phyloP scores from a whole-genome alignment of 2,797 vertebrate genomes.

The Micropoecilia bifurca region DNA sequence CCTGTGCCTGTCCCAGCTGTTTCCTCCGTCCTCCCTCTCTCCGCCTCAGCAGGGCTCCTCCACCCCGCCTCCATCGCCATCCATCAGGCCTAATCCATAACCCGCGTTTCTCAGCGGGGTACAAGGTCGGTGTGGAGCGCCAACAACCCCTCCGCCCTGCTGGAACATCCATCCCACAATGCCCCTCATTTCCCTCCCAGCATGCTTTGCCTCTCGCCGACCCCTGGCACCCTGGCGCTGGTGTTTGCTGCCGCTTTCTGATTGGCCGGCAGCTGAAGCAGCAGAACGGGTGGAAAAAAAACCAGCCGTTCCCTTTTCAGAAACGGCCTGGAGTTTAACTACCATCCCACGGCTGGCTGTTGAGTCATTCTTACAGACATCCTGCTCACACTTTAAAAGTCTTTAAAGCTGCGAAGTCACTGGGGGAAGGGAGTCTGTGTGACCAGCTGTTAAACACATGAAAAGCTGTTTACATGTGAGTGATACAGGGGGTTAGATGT shows the following conservation, averaged over 20 bases:
- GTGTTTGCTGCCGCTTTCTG: slow-evolving; percentile 29
- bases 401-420: slow-evolving; percentile 68
- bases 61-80: slow-evolving; percentile 46
- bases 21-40: slow-evolving; percentile 70
- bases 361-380: slow-evolving; percentile 26
- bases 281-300: slow-evolving; percentile 33
- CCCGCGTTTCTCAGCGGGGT: slow-evolving; percentile 62
- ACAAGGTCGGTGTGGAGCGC: slow-evolving; percentile 43
- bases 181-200: slow-evolving; percentile 73
- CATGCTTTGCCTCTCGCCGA: slow-evolving; percentile 45
- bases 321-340: slow-evolving; percentile 61
- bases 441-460: slow-evolving; percentile 68
- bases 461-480: slow-evolving; percentile 66
- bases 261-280: slow-evolving; percentile 43
- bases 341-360: slow-evolving; percentile 44
- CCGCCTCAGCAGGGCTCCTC: slow-evolving; percentile 59
- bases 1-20: slow-evolving; percentile 68
- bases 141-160: slow-evolving; percentile 60
- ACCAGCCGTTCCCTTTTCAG: slow-evolving; percentile 42
- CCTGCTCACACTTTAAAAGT: slow-evolving; percentile 60
- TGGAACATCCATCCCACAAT: slow-evolving; percentile 72
- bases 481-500: slow-evolving; percentile 21
- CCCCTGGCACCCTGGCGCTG: slow-evolving; percentile 58
- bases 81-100: slow-evolving; percentile 67
- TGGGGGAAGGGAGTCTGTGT: slow-evolving; percentile 37